A percentile compares a stretch with the other conserved stretches of the same genome.
Conservation (phyloP, 2,888 invertebrate genomes). For the Hoplodrina ambigua region DNA sequence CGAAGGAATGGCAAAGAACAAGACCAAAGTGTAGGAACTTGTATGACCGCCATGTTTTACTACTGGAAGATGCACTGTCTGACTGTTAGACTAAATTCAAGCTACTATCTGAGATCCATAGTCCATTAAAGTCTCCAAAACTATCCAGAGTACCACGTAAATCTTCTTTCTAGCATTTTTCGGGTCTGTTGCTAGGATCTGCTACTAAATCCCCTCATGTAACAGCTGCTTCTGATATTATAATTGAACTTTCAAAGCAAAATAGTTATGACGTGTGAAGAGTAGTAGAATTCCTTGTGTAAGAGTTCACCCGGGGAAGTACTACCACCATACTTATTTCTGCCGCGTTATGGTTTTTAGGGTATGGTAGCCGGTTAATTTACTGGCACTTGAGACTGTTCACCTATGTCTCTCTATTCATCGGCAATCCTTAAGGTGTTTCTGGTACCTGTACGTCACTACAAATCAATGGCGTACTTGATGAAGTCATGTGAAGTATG, state of each 20-base stretch:
- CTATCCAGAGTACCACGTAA: neutral
- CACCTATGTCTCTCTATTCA: neutral
- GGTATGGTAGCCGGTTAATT: neutral
- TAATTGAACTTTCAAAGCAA: neutral
- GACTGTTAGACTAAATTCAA: neutral
- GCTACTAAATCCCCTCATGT: neutral
- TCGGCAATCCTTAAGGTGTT: neutral
- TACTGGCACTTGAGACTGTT: neutral
- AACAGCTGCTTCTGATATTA: neutral
- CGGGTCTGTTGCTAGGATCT: conserved; percentile 6
- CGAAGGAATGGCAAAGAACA: neutral
- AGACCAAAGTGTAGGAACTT: neutral
- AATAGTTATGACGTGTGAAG: neutral
- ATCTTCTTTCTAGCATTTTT: conserved; percentile 3
- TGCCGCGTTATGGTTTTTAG: neutral
- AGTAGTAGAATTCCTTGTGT: conserved; percentile 1
- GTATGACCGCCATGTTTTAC: neutral
- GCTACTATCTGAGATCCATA: neutral
- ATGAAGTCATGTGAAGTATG: neutral
- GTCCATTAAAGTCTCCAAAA: too few species aligned
- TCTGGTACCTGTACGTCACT: neutral
- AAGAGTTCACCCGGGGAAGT: neutral
- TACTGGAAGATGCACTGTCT: neutral
- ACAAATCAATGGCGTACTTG: neutral
- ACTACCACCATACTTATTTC: neutral